A percentile compares a stretch with the other conserved stretches of the same genome.
Evolutionary conservation across 2,888 invertebrate genomes (phyloP).

Genomic region (Antitype chi): DNA sequence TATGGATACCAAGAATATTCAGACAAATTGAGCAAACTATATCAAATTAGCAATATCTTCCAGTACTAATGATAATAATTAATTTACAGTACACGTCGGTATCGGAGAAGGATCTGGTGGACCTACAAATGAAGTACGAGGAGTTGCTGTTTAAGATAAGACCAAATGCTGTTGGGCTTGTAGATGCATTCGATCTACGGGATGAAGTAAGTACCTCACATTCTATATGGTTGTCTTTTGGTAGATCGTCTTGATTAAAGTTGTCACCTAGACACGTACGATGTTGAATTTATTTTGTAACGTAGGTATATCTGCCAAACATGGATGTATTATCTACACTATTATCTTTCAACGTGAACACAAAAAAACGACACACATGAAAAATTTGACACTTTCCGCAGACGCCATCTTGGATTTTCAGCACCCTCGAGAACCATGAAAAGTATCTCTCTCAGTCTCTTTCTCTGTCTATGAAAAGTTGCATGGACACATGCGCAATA

Average conservation of each 20-base stretch:
- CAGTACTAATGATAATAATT: neutral
- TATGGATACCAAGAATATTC: neutral
- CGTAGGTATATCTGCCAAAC: too few relatives aligned
- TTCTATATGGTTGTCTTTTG: neutral
- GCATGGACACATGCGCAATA: too few relatives aligned
- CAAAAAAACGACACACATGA: too few relatives aligned
- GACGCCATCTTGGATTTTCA: too few relatives aligned
- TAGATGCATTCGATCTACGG: constrained; percentile 96
- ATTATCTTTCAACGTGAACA: too few relatives aligned
- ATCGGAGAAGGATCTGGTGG: constrained; percentile 83
- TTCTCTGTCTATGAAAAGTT: too few relatives aligned
- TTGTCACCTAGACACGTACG: neutral
- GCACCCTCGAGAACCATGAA: too few relatives aligned
- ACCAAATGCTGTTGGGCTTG: constrained; percentile 96
- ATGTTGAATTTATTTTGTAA: neutral
- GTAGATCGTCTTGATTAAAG: neutral
- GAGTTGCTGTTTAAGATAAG: constrained; percentile 93
- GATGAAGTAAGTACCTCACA: constrained; percentile 91
- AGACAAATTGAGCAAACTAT: neutral
- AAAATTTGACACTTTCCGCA: too few relatives aligned
- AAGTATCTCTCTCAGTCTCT: too few relatives aligned
- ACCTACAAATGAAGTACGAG: constrained; percentile 92
- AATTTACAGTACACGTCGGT: constrained; percentile 91
- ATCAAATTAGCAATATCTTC: neutral
- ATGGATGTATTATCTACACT: too few relatives aligned